Conservation (phyloP, 2,113 vertebrate species). For the Petrocephalus zakoni region DNA sequence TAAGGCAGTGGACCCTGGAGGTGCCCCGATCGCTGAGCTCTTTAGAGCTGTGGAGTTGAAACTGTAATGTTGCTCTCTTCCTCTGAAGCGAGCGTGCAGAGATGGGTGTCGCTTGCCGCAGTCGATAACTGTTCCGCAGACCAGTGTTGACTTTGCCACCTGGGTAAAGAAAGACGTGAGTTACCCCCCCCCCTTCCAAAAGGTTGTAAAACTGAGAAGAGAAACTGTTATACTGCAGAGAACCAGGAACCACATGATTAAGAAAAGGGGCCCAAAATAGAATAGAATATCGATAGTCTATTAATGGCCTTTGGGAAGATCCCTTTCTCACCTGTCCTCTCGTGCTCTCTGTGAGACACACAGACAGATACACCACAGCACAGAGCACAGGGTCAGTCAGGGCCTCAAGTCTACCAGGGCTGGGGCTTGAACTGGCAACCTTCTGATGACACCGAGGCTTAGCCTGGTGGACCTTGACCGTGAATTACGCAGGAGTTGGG, state of each 20-base stretch:
- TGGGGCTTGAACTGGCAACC: not conserved
- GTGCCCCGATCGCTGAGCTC: not conserved
- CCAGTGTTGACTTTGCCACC: constrained; percentile 30
- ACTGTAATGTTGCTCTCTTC: not conserved
- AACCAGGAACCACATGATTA: not conserved
- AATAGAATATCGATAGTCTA: not conserved
- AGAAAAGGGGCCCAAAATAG: not conserved
- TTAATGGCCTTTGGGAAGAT: not conserved
- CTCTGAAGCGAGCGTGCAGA: constrained; percentile 19
- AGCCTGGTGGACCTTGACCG: not conserved
- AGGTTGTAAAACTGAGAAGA: not conserved
- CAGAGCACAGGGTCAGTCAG: not conserved
- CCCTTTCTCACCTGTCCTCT: not conserved
- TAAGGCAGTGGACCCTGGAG: constrained; percentile 29
- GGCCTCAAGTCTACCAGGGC: not conserved
- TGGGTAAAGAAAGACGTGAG: constrained; percentile 32
- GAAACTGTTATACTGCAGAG: not conserved
- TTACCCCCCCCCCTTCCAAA: not conserved
- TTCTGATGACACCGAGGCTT: not conserved
- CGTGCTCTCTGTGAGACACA: not conserved
- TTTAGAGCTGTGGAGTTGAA: not conserved
- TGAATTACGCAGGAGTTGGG: not conserved
- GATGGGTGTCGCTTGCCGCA: constrained; percentile 20
- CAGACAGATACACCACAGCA: not conserved
- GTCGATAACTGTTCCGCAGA: constrained; percentile 23